Percentiles rank a stretch among this genome's conserved stretches.
Conservation (phyloP, 2,113 vertebrate species). For the Pelecanoides urinatrix region DNA sequence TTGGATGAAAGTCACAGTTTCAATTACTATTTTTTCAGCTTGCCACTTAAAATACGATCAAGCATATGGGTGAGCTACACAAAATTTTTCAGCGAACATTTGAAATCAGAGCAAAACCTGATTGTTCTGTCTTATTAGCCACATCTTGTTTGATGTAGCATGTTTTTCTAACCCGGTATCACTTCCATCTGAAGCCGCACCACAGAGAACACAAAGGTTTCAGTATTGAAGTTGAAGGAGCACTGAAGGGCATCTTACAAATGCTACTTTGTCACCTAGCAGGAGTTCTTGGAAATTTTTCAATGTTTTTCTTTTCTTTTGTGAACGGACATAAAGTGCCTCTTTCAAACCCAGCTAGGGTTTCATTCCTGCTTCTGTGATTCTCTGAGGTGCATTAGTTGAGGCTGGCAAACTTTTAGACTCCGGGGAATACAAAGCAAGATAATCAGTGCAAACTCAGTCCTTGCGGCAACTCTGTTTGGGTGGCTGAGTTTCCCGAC, state of each 20-base stretch:
- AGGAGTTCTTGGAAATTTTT: conserved; percentile 48
- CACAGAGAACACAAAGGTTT: conserved; percentile 53
- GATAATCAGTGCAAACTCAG: conserved; percentile 12
- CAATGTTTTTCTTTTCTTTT: conserved; percentile 53
- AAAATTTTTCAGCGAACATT: conserved; percentile 18
- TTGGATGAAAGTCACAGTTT: conserved; percentile 37
- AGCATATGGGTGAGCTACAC: neutral
- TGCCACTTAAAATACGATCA: conserved; percentile 25
- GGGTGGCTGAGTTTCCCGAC: neutral
- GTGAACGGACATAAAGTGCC: conserved; percentile 48
- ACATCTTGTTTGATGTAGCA: conserved; percentile 3
- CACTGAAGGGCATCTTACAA: conserved; percentile 31
- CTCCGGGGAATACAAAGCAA: conserved; percentile 25
- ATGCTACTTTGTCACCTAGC: conserved; percentile 53
- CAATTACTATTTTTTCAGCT: neutral
- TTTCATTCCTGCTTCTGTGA: conserved; percentile 49
- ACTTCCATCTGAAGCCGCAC: conserved; percentile 44
- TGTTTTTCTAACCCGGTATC: conserved; percentile 49
- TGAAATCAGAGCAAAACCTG: conserved; percentile 44
- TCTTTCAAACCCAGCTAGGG: conserved; percentile 55
- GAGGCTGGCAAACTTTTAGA: conserved; percentile 47
- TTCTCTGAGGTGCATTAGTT: conserved; percentile 33
- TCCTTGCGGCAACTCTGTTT: neutral
- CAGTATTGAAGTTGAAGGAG: conserved; percentile 41
- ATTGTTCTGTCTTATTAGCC: conserved; percentile 32